Base-by-base conservation (phyloP, 2,113 vertebrate species). In the Sapajus apella region DNA sequence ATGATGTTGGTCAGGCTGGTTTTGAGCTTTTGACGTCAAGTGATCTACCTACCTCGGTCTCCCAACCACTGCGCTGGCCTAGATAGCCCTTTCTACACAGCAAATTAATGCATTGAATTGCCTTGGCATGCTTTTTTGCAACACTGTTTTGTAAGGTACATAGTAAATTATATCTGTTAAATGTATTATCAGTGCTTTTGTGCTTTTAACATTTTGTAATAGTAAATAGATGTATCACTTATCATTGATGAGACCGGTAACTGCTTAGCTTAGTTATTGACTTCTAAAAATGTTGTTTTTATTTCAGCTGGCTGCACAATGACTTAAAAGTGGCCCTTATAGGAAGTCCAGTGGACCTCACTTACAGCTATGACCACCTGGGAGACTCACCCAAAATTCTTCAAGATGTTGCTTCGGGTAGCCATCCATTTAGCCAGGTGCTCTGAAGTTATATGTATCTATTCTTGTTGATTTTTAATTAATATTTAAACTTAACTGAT, bases 281-380 rank as follows among this genome's bases (percentile, higher is more conserved):
- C 32, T 37, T 91, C 73, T 92, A 30, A 81, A 96, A 95, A 76
- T 14, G 35, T 96, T 96, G 27, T 87, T 97, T 55, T 96, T 98
- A 23, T 98, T 99, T 95, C 98, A 99, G 99, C 98, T 99, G 99
- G 99, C 99, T 99, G 94, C 99, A 99, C 96, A 99, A 99, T 97
- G 99, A 99, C 93, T 98, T 99, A 94, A 98, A 98, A 58, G 99
- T 99, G 88, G 99, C 99, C 27, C 95, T 99, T 80, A 98, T 99
- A 52, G 99, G 99, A 85, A 99, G 99, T 97, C 87, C 97, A 1
- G 99, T 99, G n/a, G 99, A 99, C 97, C 97, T 99, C 96, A 99
- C 99, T 47, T 99, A 99, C 97, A 98, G 98, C 0, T 99, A 99
- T 1, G 98, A 99, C 87, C 99, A 99, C 89, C 98, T 99, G 84